phyloP scores from a whole-genome alignment of 1,140 invertebrate genomes.

The Catajapyx aquilonaris region DNA sequence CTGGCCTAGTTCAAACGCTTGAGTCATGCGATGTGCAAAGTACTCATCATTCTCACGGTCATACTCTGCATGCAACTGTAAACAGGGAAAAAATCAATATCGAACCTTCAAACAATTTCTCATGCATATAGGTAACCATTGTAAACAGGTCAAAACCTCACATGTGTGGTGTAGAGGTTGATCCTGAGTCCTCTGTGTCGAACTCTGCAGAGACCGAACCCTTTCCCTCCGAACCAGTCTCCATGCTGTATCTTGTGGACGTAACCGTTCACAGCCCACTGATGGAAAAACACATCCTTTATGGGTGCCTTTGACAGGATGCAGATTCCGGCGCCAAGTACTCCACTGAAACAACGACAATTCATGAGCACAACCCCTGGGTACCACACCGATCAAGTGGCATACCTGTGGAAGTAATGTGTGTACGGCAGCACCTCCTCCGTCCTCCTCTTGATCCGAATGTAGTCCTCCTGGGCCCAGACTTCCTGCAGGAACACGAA shows the following conservation, averaged over 20 bases:
- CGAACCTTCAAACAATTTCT: too few relatives aligned
- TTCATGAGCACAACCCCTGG: too few relatives aligned
- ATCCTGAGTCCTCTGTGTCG: constrained; percentile 40
- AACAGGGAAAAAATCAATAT: too few relatives aligned
- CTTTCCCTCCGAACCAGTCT: constrained; percentile 97
- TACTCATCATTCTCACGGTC: constrained; percentile 68
- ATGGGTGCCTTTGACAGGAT: constrained; percentile 76
- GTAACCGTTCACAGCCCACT: constrained; percentile 90
- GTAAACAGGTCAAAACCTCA: constrained; percentile 27
- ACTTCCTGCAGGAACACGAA: constrained; percentile 85
- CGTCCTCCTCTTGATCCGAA: constrained; percentile 38
- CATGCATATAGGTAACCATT: too few relatives aligned
- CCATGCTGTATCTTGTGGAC: constrained; percentile 90
- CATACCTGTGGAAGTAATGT: constrained; percentile 83
- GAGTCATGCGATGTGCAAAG: constrained; percentile 64
- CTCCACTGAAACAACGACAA: constrained; percentile 41
- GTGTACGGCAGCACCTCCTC: constrained; percentile 45
- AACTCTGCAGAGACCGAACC: constrained; percentile 70
- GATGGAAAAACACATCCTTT: constrained; percentile 68
- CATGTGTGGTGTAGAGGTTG: constrained; percentile 81
- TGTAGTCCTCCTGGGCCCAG: constrained; percentile 60
- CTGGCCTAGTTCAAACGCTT: constrained; percentile 85
- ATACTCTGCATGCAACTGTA: constrained; percentile 88
- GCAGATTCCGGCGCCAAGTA: constrained; percentile 77
- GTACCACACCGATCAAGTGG: too few relatives aligned